Percentiles rank a stretch among this genome's conserved stretches.
Evolutionary conservation across 1,140 invertebrate genomes (phyloP).

Genomic region (Brachionus paranguensis): DNA sequence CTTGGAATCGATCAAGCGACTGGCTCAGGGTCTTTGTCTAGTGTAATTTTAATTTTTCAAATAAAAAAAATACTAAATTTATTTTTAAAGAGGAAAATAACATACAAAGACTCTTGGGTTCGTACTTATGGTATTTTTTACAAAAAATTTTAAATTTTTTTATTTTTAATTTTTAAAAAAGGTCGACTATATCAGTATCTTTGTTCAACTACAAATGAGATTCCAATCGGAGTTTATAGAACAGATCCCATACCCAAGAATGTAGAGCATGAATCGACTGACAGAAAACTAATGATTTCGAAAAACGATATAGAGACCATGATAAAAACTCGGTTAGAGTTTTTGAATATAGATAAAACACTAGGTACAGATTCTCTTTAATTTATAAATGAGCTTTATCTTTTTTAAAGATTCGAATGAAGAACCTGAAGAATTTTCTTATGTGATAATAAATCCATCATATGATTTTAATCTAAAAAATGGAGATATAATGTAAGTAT

Average conservation of each 20-base stretch:
- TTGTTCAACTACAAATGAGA: slow-evolving; percentile 90
- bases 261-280: background rate
- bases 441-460: slow-evolving; percentile 96
- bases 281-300: background rate
- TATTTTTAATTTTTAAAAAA: background rate
- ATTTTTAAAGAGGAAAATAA: slow-evolving; percentile 59
- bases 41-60: slow-evolving; percentile 61
- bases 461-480: slow-evolving; percentile 90
- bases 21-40: slow-evolving; percentile 89
- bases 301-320: slow-evolving; percentile 24
- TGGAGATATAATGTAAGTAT: slow-evolving; percentile 83
- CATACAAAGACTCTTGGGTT: slow-evolving; percentile 95
- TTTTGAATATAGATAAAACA: background rate
- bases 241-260: slow-evolving; percentile 64
- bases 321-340: slow-evolving; percentile 16
- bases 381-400: background rate
- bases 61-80: background rate
- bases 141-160: background rate
- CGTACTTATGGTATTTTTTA: slow-evolving; percentile 72
- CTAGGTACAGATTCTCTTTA: background rate
- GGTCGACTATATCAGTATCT: slow-evolving; percentile 82
- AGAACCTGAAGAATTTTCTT: slow-evolving; percentile 63
- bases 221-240: slow-evolving; percentile 88
- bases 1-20: slow-evolving; percentile 93
- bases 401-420: slow-evolving; percentile 10